phyloP scores from a whole-genome alignment of 1,140 invertebrate genomes.

The Brachionus plicatilis region DNA sequence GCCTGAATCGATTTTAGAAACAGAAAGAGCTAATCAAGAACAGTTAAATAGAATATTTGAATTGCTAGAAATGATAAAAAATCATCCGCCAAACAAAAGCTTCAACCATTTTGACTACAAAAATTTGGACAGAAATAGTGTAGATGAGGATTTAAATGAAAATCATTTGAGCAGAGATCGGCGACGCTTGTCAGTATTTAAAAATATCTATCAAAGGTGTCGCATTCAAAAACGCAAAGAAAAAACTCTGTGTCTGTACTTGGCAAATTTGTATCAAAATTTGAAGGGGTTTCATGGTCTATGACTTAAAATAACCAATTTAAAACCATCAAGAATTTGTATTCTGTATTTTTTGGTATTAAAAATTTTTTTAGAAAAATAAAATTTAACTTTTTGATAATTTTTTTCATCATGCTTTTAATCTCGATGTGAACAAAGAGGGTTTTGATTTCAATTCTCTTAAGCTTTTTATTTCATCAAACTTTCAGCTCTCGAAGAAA shows the following conservation, averaged over 20 bases:
- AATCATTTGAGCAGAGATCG: neutral
- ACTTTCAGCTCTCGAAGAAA: neutral
- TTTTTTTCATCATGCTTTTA: neutral
- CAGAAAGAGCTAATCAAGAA: neutral
- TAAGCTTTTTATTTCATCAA: neutral
- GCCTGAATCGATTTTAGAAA: neutral
- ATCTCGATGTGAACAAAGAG: neutral
- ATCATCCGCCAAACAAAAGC: neutral
- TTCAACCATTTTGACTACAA: neutral
- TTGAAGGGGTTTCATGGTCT: slow-evolving; percentile 34
- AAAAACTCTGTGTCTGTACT: slow-evolving; percentile 35
- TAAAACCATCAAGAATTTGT: neutral
- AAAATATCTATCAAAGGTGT: slow-evolving; percentile 35
- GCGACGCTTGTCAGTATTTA: neutral
- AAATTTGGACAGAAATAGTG: neutral
- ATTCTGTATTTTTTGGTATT: neutral
- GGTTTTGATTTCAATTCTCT: neutral
- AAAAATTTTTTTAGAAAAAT: neutral
- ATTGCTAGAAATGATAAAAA: neutral
- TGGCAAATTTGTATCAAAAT: slow-evolving; percentile 37
- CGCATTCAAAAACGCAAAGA: slow-evolving; percentile 37
- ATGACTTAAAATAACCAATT: neutral
- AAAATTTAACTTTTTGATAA: neutral
- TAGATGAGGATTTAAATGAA: neutral
- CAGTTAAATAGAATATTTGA: neutral